Evolutionary conservation across 2,797 vertebrate genomes (phyloP), one percentile per base, ranked within the genome.

Genomic region (Salarias fasciatus): DNA sequence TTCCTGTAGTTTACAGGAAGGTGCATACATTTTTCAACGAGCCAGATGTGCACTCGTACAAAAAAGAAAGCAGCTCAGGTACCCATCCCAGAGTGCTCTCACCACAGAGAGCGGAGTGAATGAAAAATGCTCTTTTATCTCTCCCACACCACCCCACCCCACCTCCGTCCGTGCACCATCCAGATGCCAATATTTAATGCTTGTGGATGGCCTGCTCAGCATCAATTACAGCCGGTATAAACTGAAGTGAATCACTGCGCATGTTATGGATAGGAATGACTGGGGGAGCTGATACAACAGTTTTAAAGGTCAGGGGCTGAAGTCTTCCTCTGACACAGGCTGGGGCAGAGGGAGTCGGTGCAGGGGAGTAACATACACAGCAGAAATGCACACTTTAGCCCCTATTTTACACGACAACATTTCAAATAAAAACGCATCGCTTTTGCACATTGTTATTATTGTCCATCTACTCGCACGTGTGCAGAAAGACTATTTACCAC

Each of bases 71-170:
- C n/a, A 12, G n/a, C 37, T 44, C 59, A 72, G 55, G 64, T 63
- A 60, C 80, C 63, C 66, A 76, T 63, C 59, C 13, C 3, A 12
- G 42, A 73, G 41, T 51, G 43, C 11, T 55, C 62, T 41, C 38
- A 61, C 36, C 38, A 46, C 38, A 31, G 71, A 68, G 56, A 79
- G 4, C 8, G 5, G 15, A 53, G 30, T 60, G 47, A 77, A 82
- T 72, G 41, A 78, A 72, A 85, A 66, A 81, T 66, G 58, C 69
- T 73, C 9, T 80, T 83, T 80, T 53, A 78, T 85, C 66, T 76
- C 36, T 11, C 36, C 36, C 36, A n/a, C n/a, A n/a, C n/a, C 35
- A 54, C 72, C 58, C 55, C 38, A 11, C 44, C 46, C 7, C 44
- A 18, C 38, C 35, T 55, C 37, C 38, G 65, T 53, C 41, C 71